Evolutionary conservation across 2,888 invertebrate genomes (phyloP).

Genomic region (Caenorhabditis sp.): DNA sequence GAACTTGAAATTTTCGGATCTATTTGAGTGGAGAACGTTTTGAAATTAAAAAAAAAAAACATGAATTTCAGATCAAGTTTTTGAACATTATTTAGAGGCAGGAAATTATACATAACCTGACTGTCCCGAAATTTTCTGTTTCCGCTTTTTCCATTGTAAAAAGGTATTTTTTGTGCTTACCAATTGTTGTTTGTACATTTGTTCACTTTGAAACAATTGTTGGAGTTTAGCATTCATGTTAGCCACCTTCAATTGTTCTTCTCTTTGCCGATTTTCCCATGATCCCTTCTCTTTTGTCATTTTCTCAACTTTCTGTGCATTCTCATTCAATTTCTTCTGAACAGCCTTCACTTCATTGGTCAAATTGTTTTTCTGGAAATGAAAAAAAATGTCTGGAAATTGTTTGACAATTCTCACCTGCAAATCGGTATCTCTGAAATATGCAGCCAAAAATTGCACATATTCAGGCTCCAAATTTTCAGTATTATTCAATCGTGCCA

Average conservation of each 20-base stretch:
- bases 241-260: conserved; percentile 9
- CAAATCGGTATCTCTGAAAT: conserved; percentile 11
- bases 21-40: too few relatives aligned
- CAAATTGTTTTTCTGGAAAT: conserved; percentile 15
- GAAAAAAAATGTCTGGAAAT: too few relatives aligned
- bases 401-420: background rate
- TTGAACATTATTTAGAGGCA: too few relatives aligned
- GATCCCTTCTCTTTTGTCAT: conserved; percentile 16
- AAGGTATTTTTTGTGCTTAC: background rate
- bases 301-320: conserved; percentile 14
- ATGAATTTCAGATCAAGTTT: too few relatives aligned
- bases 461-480: conserved; percentile 22
- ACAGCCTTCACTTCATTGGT: conserved; percentile 17
- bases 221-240: conserved; percentile 5
- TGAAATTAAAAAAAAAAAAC: too few relatives aligned
- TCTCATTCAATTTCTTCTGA: conserved; percentile 13
- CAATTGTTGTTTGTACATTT: conserved; percentile 2
- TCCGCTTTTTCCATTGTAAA: too few relatives aligned
- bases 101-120: too few relatives aligned
- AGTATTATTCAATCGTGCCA: conserved; percentile 4
- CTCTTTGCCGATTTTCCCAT: conserved; percentile 9
- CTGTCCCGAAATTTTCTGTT: too few relatives aligned
- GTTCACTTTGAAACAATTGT: conserved; percentile 7
- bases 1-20: too few relatives aligned
- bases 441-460: conserved; percentile 8